Base-by-base conservation (phyloP, 2,797 vertebrate genomes). In the Hippopotamyrus pictus region DNA sequence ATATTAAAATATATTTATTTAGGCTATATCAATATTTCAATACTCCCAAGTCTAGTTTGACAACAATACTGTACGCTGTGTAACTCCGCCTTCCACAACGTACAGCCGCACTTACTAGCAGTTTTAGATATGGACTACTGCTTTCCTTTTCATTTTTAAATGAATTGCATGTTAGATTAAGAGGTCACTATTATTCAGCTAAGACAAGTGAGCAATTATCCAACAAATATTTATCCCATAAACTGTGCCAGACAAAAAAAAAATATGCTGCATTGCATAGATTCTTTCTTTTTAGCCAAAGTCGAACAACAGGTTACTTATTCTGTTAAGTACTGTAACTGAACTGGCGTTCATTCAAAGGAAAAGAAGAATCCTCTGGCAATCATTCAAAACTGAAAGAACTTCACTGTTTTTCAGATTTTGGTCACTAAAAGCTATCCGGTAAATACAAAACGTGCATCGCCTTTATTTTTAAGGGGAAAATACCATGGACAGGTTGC, bases 401-500 rank as follows among this genome's bases (percentile, higher is more conserved):
- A 88, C 91, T 93, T 91, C 90, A 92, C 93, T 95, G 94, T 96
- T 94, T 92, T 89, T 69, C 90, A 90, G 73, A 88, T 88, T 88
- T 73, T 65, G 50, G 86, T 65, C 86, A 89, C 41, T 54, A 92
- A 91, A 88, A 85, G 88, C 91, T 90, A 65, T 91, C 91, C 90
- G 89, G 59, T 90, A 91, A 93, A 92, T 19, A 65, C 88, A 93
- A 94, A 93, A 93, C 88, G 87, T 79, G 91, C 87, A 85, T 62
- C 90, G 89, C 85, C 86, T 89, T 57, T 85, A 51, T 51, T 5
- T 22, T n/a, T 25, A 22, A 46, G 5, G 44, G 22, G 83, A 59
- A 86, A 89, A 86, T 85, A 46, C 33, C 9, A 22, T 51, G 48
- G 44, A 12, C 1, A 50, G 48, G 83, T 29, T 41, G 73, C 73